Conservation (phyloP, 1,140 invertebrate species). For the Leptopilina clavipes region DNA sequence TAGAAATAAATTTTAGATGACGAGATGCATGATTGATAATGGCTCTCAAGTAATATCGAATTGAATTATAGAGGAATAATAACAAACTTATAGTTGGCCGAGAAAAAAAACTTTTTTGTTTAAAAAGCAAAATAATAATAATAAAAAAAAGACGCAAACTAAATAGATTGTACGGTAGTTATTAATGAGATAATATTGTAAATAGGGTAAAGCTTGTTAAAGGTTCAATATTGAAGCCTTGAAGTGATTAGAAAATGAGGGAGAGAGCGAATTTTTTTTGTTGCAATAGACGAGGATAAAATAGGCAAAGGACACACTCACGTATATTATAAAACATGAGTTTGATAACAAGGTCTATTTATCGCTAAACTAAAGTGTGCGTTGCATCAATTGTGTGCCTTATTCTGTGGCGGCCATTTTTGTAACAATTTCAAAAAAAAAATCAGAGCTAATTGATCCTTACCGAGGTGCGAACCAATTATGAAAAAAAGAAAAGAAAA, state of each 20-base stretch:
- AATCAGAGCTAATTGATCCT: slow-evolving; percentile 40
- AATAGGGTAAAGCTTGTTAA: slow-evolving; percentile 52
- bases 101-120: slow-evolving; percentile 37
- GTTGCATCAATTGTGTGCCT: slow-evolving; percentile 75
- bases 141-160: slow-evolving; percentile 40
- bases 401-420: slow-evolving; percentile 74
- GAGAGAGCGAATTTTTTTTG: slow-evolving; percentile 33
- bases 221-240: neutral
- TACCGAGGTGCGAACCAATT: slow-evolving; percentile 24
- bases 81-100: slow-evolving; percentile 24
- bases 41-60: slow-evolving; percentile 26
- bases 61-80: slow-evolving; percentile 15
- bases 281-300: slow-evolving; percentile 22
- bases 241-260: slow-evolving; percentile 6
- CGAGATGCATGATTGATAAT: slow-evolving; percentile 44
- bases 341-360: slow-evolving; percentile 47
- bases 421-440: slow-evolving; percentile 65
- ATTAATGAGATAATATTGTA: slow-evolving; percentile 49
- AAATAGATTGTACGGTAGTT: slow-evolving; percentile 35
- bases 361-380: slow-evolving; percentile 67
- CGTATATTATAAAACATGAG: slow-evolving; percentile 36
- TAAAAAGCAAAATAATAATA: slow-evolving; percentile 40
- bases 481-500: slow-evolving; percentile 31
- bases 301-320: slow-evolving; percentile 37
- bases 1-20: slow-evolving; percentile 52